These are phyloP conservation scores for Nemopilema nomurai DNA, from an alignment of 30 jellyfish, hydroid and myxozoan genomes.

Conservation along the genomic window DNA sequence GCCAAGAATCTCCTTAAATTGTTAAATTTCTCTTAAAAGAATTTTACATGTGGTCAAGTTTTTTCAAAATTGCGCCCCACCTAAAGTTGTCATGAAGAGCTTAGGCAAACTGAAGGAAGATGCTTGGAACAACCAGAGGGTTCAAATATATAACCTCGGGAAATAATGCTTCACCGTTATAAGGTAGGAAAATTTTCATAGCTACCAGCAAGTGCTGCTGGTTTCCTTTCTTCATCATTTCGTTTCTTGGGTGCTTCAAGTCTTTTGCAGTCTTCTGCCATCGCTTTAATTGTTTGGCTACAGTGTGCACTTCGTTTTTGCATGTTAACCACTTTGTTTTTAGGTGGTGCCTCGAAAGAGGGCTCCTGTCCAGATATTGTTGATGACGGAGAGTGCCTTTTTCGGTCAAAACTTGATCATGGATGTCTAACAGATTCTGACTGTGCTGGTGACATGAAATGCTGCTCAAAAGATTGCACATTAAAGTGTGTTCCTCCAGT, in stretches of 20 bases:
- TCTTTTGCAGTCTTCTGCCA: constrained; percentile 72
- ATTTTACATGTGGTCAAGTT: neutral
- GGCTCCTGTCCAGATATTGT: constrained; percentile 78
- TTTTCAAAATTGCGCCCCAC: neutral
- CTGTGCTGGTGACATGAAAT: constrained; percentile 74
- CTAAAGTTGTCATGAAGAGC: neutral
- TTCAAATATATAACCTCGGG: constrained; percentile 8
- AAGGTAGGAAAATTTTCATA: constrained; percentile 61
- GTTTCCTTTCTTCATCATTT: constrained; percentile 47
- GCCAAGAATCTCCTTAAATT: neutral
- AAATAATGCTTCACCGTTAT: constrained; percentile 33
- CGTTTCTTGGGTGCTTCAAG: constrained; percentile 78
- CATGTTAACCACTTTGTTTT: neutral
- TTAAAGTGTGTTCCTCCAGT: constrained; percentile 60
- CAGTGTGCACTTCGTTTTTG: neutral
- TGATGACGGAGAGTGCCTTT: constrained; percentile 64
- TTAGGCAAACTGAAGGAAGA: constrained; percentile 6
- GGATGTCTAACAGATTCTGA: constrained; percentile 79
- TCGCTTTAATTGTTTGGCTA: constrained; percentile 7
- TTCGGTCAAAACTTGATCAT: constrained; percentile 14
- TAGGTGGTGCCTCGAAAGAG: constrained; percentile 26
- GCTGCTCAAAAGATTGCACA: constrained; percentile 90
- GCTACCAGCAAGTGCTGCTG: constrained; percentile 22
- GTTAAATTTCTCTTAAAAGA: neutral
- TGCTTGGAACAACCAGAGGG: constrained; percentile 19